Evolutionary conservation across 2,797 vertebrate genomes (phyloP).

Genomic region (Bryconaethiops microstoma): DNA sequence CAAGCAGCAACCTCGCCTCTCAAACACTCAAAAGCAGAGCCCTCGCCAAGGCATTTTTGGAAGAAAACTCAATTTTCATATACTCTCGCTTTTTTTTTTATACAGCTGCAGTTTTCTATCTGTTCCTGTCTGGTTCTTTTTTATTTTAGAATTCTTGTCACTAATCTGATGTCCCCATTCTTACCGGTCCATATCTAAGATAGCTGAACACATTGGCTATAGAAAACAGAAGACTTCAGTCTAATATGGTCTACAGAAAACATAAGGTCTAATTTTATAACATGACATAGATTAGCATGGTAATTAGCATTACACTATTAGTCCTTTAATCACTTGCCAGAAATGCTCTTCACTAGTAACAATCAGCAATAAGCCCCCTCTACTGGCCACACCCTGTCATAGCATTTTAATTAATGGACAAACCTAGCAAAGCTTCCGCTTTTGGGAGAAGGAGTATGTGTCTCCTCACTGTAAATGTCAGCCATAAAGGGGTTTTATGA

Average conservation of each 20-base stretch:
- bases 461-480: slow-evolving; percentile 28
- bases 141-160: slow-evolving; percentile 20
- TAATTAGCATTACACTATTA: slow-evolving; percentile 4
- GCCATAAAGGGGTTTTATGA: slow-evolving; percentile 27
- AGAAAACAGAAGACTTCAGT: not conserved
- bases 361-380: slow-evolving; percentile 60
- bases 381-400: slow-evolving; percentile 62
- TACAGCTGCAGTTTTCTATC: slow-evolving; percentile 8
- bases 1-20: slow-evolving; percentile 38
- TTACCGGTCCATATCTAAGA: not conserved
- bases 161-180: slow-evolving; percentile 39
- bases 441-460: slow-evolving; percentile 22
- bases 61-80: slow-evolving; percentile 43
- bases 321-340: slow-evolving; percentile 2
- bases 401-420: slow-evolving; percentile 36
- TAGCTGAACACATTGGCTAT: not conserved
- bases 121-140: slow-evolving; percentile 15
- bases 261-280: slow-evolving; percentile 4
- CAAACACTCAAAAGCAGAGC: slow-evolving; percentile 34
- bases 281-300: slow-evolving; percentile 47
- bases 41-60: slow-evolving; percentile 27
- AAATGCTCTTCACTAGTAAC: not conserved
- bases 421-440: not conserved
- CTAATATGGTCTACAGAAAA: not conserved
- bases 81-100: slow-evolving; percentile 7